phyloP scores from a whole-genome alignment of 2,888 invertebrate genomes.

The Mesorhabditis spiculigera region DNA sequence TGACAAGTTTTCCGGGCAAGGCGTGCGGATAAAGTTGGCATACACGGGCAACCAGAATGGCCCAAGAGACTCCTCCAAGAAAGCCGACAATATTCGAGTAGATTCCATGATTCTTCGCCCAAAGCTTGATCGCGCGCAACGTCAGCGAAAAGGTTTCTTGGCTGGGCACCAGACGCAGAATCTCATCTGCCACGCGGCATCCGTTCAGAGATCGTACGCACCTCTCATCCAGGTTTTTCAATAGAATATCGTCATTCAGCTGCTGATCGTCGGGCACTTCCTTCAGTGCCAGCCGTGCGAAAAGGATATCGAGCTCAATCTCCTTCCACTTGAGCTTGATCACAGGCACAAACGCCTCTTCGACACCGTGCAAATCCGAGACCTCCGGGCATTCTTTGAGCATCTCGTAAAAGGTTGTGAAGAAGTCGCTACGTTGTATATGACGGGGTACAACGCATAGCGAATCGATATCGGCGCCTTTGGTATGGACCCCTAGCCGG shows the following conservation, averaged over 20 bases:
- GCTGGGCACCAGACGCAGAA: conserved; percentile 88
- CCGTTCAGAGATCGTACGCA: conserved; percentile 71
- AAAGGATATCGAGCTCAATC: conserved; percentile 93
- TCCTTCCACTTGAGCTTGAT: conserved; percentile 98
- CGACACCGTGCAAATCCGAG: conserved; percentile 72
- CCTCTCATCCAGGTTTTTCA: conserved; percentile 91
- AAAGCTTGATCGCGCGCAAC: conserved; percentile 84
- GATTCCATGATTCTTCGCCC: conserved; percentile 67
- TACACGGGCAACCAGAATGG: conserved; percentile 94
- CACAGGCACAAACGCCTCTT: conserved; percentile 97
- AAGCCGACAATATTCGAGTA: conserved; percentile 97
- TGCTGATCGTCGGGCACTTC: conserved; percentile 75
- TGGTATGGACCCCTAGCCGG: conserved; percentile 82
- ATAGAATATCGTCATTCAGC: conserved; percentile 80
- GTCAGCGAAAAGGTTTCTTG: conserved; percentile 89
- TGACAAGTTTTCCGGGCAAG: conserved; percentile 84
- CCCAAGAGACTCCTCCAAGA: conserved; percentile 92
- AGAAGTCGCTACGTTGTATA: conserved; percentile 88
- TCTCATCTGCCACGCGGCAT: conserved; percentile 96
- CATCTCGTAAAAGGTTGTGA: conserved; percentile 86
- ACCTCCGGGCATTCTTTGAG: conserved; percentile 69
- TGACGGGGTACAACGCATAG: conserved; percentile 94
- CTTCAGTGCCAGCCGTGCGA: conserved; percentile 88
- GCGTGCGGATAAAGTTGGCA: conserved; percentile 98
- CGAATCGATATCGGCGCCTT: conserved; percentile 97